Base-by-base conservation (phyloP, 2,888 invertebrate genomes). In the Nomada ruficornis region DNA sequence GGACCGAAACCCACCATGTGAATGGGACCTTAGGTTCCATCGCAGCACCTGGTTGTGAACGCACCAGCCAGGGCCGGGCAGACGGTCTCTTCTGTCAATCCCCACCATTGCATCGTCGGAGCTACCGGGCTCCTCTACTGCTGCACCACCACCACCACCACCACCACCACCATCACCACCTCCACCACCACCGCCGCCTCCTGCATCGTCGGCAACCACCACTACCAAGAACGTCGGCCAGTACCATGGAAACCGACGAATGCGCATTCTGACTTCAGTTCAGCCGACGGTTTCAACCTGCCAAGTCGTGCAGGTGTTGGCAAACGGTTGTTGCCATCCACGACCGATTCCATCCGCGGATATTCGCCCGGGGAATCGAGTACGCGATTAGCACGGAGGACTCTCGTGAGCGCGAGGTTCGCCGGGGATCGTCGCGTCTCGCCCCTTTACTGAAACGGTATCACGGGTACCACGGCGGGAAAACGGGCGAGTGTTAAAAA, bases 261-360 rank as follows among this genome's bases (percentile, higher is more conserved):
- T 88, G 91, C 90, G 90, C 91, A 90, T 90, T 90, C 89, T 85
- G 87, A 88, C 85, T 88, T 89, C 90, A 92, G 92, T 91, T 90
- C 89, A 88, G 85, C 89, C 89, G 88, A 89, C 85, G 90, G 86
- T 88, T 85, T 86, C 88, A 88, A 85, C 84, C 87, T 86, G 89
- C 81, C 71, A 80, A 84, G 87, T 90, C 74, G 86, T 67, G 83
- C 84, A 89, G 83, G 85, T 88, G 87, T 84, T 68, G 80, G 80
- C 77, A 50, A 72, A 68, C 86, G 74, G 72, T 71, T 78, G 68
- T 78, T 77, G 74, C 77, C 80, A 71, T 80, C 75, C 75, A 75
- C 82, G 68, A 62, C 72, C 55, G 62, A 77, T 69, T 47, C 50
- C 78, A 67, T 47, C 57, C 76, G 82, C 67, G 75, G 72, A 55